A percentile compares a stretch with the other conserved stretches of the same genome.
phyloP scores from a whole-genome alignment of 2,113 vertebrate genomes.

The Lophochroa leadbeateri region DNA sequence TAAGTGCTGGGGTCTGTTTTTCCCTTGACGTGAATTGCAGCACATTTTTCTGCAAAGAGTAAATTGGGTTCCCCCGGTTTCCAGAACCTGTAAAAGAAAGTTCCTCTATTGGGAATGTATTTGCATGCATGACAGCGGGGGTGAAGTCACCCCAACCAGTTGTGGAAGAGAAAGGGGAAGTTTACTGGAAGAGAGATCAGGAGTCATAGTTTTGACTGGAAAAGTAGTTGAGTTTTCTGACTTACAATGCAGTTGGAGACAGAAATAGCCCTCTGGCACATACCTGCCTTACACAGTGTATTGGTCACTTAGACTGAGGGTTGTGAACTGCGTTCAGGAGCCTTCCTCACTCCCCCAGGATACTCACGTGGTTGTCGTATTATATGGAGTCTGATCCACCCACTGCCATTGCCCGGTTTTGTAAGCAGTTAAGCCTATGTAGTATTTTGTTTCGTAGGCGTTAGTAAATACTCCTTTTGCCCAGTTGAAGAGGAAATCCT shows the following conservation, averaged over 20 bases:
- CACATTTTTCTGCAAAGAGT: conserved; percentile 51
- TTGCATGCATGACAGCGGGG: neutral
- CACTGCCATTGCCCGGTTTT: neutral
- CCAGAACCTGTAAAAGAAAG: conserved; percentile 53
- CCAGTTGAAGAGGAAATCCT: conserved; percentile 31
- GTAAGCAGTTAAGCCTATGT: neutral
- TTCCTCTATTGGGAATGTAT: neutral
- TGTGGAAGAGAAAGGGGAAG: neutral
- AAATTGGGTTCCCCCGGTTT: conserved; percentile 43
- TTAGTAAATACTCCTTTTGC: neutral
- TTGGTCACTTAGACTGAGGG: neutral
- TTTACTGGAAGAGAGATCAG: neutral
- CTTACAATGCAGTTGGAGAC: neutral
- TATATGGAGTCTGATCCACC: conserved; percentile 35
- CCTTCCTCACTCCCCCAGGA: neutral
- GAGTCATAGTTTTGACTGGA: neutral
- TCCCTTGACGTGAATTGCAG: conserved; percentile 35
- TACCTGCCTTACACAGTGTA: neutral
- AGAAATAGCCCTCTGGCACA: neutral
- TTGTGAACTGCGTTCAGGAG: neutral
- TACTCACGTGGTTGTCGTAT: neutral
- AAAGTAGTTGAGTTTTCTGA: neutral
- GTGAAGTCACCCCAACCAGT: neutral
- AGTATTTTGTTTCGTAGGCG: conserved; percentile 16
- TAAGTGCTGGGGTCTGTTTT: neutral